Base-by-base conservation (phyloP, 2,888 invertebrate species). In the Drosophila recens region DNA sequence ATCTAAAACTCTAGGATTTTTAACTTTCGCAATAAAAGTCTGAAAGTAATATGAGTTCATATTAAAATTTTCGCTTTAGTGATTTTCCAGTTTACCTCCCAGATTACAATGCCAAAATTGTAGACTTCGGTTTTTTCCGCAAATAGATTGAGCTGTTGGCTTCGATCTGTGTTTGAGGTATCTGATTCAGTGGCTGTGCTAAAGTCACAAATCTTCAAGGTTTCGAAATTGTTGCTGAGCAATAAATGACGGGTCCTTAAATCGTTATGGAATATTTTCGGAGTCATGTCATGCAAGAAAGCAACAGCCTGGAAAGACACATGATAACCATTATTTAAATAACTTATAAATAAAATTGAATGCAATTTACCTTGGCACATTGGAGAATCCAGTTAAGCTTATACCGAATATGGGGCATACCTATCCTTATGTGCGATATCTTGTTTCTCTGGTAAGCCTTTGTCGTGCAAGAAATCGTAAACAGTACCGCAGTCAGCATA, bases 311-410 rank as follows among this genome's bases (percentile, higher is more conserved):
- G 30, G 11, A 2, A 54, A 30, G 0, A 13, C 6, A 10, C 8
- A 42, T 27, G 9, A 23, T 42, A 30, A 49, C 0, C 15, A 54
- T 30, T 17, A 30, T 11, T 30, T 17, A n/a, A n/a, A n/a, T 33
- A 0, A 15, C 2, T 17, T 27, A 2, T 4, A 15, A 23, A 5
- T 27, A 4, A 13, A 6, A 36, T 20, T 8, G 2, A 51, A n/a
- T 20, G 1, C 13, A 17, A 53, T n/a, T 9, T 15, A 53, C 57
- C 36, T 38, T 57, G 9, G 57, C 57, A 46, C 57, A 57, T 36
- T 57, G 57, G 0, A 57, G 4, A 46, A 57, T 46, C 57, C 57
- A 57, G 23, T 27, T 46, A 11, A 57, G 57, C 27, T 38, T 57
- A 11, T 11, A 11, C 4, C 4, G 54, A 42, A 33, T 43, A 43